Conservation (phyloP, 1,140 invertebrate genomes). For the Eulimnadia texana region DNA sequence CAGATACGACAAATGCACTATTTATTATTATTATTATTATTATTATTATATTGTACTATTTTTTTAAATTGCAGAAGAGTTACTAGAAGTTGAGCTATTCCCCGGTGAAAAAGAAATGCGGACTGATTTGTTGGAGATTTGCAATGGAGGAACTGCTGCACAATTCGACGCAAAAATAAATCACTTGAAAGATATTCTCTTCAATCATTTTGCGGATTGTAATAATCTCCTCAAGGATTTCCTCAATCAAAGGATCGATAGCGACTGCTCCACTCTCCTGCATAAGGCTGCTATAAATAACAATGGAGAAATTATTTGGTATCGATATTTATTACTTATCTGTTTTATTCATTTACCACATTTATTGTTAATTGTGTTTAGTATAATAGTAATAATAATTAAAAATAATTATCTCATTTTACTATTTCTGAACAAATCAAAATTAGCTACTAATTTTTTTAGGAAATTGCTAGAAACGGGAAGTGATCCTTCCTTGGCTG, state of each 20-base stretch:
- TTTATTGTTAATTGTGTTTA: background rate
- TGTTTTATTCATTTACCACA: too few species aligned
- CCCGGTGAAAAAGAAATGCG: constrained; percentile 22
- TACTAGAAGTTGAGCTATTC: constrained; percentile 6
- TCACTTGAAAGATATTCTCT: constrained; percentile 20
- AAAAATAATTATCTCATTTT: background rate
- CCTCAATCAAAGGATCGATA: constrained; percentile 37
- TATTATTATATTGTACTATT: too few species aligned
- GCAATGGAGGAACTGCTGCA: constrained; percentile 21
- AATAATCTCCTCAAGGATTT: constrained; percentile 9
- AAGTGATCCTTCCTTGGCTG: constrained; percentile 48
- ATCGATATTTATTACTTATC: background rate
- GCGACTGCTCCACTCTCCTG: constrained; percentile 39
- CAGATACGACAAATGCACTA: too few species aligned
- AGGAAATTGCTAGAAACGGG: constrained; percentile 41
- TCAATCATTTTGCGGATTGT: constrained; percentile 11
- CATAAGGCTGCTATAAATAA: constrained; percentile 51
- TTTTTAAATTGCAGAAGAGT: background rate
- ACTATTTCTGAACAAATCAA: background rate
- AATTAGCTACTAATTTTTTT: constrained; percentile 14
- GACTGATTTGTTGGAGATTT: constrained; percentile 31
- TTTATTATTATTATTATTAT: too few species aligned
- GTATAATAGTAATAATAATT: background rate
- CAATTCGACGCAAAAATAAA: constrained; percentile 20
- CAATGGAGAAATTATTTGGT: constrained; percentile 28